Conservation (phyloP, 64 coral and sea anemone genomes). For the Stylophora pistillata region DNA sequence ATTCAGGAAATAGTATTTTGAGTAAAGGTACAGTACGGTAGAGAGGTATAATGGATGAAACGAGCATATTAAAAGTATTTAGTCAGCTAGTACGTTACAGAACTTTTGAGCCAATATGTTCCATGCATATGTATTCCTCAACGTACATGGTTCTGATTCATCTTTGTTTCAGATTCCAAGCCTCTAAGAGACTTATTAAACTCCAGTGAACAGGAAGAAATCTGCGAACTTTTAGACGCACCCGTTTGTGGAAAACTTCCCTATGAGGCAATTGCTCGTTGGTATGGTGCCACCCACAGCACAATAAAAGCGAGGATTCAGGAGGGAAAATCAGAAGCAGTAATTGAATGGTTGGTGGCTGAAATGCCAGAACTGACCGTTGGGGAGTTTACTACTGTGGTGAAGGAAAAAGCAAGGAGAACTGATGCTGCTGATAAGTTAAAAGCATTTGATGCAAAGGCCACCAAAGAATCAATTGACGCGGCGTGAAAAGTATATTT, state of each 20-base stretch:
- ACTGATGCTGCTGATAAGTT: neutral
- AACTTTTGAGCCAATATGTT: too few relatives aligned
- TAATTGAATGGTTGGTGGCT: neutral
- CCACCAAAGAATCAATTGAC: neutral
- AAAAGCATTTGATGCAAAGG: neutral
- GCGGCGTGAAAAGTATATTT: neutral
- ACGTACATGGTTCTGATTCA: too few relatives aligned
- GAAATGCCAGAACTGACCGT: neutral
- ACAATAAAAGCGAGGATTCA: neutral
- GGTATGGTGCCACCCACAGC: neutral
- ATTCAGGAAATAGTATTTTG: neutral
- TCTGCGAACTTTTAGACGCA: neutral
- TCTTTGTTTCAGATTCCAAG: neutral
- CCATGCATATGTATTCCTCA: too few relatives aligned
- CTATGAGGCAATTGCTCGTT: neutral
- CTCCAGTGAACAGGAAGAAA: neutral
- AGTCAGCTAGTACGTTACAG: too few relatives aligned
- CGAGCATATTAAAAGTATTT: too few relatives aligned
- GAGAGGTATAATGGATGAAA: too few relatives aligned
- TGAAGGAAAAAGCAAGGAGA: neutral
- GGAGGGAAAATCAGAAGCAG: neutral
- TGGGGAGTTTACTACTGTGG: slow-evolving; percentile 2
- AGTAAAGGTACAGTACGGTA: neutral
- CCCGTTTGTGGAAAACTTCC: too few relatives aligned
- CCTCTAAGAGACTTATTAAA: neutral